Base-by-base conservation (phyloP, 2,797 vertebrate genomes). In the Danio jaintianensis region DNA sequence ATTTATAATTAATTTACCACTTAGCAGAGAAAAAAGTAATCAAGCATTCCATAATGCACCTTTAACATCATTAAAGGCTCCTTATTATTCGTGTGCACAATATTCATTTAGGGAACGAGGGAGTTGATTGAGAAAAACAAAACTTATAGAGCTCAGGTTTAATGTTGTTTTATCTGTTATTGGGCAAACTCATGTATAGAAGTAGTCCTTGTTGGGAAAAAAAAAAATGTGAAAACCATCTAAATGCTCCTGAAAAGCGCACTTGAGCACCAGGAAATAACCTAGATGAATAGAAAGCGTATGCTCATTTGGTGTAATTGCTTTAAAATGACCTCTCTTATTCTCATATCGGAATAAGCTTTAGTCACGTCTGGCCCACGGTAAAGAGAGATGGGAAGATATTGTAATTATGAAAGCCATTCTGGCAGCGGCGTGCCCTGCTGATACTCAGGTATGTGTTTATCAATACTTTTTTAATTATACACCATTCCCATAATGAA, bases 401-500 rank as follows among this genome's bases (percentile, higher is more conserved):
- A 81, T 87, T 80, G 72, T 73, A 72, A 88, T 84, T 84, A 78
- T 84, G 53, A 84, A 83, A 90, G 89, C 86, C 86, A 84, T 85
- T 88, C 79, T 87, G 85, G 87, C 86, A 61, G 74, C 22, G 3
- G 53, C 79, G 75, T 80, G 77, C 48, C 38, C 63, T 77, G 56
- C 18, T 61, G 81, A 47, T 38, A 38, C 72, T 71, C 62, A 71
- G 80, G 42, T 78, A 84, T 88, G 88, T 88, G 89, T 70, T 87
- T 72, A 82, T 89, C 84, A 85, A 84, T 59, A 82, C 75, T 77
- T 90, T 80, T 90, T 90, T 89, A 93, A 91, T 90, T 89, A 90
- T 83, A 82, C 83, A 80, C 83, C 76, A 88, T 85, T 86, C 86
- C 75, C 80, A 56, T 63, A 86, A 86, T 89, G 79, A 89, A 90